These are phyloP conservation scores for Drosophila biarmipes DNA, from an alignment of 1,140 invertebrate genomes.

Conservation along the genomic window DNA sequence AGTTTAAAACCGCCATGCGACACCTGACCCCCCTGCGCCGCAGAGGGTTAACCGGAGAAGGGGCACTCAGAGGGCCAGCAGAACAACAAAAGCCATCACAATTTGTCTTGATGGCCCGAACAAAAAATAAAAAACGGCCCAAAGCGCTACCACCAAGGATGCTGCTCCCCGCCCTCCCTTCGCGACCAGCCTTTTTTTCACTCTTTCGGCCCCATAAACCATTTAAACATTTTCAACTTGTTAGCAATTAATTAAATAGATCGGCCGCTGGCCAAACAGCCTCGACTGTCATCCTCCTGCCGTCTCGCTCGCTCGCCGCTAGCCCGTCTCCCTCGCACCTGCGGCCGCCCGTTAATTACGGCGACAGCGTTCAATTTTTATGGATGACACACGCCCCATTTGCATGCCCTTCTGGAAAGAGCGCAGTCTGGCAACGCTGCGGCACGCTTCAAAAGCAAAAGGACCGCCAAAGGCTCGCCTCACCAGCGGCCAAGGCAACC, in stretches of 20 bases:
- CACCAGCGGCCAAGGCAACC: not conserved
- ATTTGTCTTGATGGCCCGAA: conserved; percentile 69
- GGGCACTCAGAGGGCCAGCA: not conserved
- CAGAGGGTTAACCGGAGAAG: conserved; percentile 1
- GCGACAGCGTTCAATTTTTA: conserved; percentile 74
- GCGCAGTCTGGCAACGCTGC: conserved; percentile 64
- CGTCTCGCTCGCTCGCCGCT: conserved; percentile 4
- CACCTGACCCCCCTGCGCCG: conserved; percentile 6
- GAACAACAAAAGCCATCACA: conserved; percentile 59
- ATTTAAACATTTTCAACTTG: conserved; percentile 81
- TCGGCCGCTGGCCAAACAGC: conserved; percentile 63
- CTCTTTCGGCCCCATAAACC: conserved; percentile 55
- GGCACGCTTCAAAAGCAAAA: conserved; percentile 52
- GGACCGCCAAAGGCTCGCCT: conserved; percentile 49
- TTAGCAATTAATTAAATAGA: conserved; percentile 84
- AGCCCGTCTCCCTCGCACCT: not conserved
- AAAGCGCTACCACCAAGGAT: conserved; percentile 60
- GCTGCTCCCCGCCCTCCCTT: not conserved
- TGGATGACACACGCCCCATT: conserved; percentile 79
- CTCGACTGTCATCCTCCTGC: conserved; percentile 69
- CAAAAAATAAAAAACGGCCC: conserved; percentile 34
- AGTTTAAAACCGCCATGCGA: too few species aligned
- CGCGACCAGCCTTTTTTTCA: not conserved
- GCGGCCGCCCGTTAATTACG: conserved; percentile 59
- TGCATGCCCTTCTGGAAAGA: conserved; percentile 48